phyloP scores from a whole-genome alignment of 2,113 vertebrate genomes.

The Catharus bicknelli region DNA sequence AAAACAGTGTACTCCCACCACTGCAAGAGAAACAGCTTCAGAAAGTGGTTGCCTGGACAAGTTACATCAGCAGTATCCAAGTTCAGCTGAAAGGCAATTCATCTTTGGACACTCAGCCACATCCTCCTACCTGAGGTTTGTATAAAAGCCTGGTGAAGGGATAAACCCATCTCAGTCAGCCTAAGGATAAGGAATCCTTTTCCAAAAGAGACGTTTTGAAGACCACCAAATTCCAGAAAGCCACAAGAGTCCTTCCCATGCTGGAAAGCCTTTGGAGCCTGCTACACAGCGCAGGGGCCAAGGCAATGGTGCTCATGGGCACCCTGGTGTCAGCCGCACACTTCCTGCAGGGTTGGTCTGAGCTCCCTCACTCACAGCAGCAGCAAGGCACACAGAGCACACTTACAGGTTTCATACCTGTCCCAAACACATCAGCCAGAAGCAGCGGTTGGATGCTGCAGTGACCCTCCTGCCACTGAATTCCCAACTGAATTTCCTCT shows the following conservation, averaged over 20 bases:
- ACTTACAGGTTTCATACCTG: neutral
- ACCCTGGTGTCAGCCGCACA: neutral
- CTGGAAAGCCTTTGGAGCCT: neutral
- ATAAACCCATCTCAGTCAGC: neutral
- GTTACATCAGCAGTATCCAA: neutral
- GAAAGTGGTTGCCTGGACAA: neutral
- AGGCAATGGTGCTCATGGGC: neutral
- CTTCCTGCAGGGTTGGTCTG: neutral
- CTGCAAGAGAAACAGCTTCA: neutral
- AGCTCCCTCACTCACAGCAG: neutral
- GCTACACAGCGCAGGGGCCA: fast-evolving
- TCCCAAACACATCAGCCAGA: neutral
- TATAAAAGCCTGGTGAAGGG: neutral
- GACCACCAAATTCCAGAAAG: neutral
- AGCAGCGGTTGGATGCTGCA: neutral
- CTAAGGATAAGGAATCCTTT: neutral
- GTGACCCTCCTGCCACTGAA: slow-evolving; percentile 73
- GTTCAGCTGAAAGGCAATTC: neutral
- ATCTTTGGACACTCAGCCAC: neutral
- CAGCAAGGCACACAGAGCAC: neutral
- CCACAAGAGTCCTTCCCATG: neutral
- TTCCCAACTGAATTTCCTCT: slow-evolving; percentile 79
- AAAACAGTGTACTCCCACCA: fast-evolving
- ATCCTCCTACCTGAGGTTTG: neutral
- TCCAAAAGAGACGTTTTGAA: neutral